Conservation (phyloP, 1,140 invertebrate genomes). For the Adelges cooleyi region DNA sequence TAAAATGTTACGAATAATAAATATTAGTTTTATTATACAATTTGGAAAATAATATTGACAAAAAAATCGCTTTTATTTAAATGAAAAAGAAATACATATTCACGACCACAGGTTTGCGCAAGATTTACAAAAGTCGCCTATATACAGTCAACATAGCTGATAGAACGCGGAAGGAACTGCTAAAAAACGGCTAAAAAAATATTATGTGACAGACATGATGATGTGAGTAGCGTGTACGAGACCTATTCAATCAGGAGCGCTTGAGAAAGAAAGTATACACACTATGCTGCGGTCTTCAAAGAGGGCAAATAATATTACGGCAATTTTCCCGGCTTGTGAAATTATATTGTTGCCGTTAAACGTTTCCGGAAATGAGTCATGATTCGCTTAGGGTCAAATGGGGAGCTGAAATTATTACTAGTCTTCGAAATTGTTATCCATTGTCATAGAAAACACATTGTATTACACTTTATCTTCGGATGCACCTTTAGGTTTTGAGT, state of each 20-base stretch:
- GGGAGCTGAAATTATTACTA: neutral
- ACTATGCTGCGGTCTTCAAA: slow-evolving; percentile 13
- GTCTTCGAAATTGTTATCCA: slow-evolving; percentile 1
- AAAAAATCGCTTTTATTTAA: too few species aligned
- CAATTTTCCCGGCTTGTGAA: neutral
- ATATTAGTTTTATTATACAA: too few species aligned
- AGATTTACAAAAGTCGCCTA: too few species aligned
- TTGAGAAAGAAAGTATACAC: neutral
- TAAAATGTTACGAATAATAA: too few species aligned
- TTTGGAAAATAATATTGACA: too few species aligned
- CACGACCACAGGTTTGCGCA: too few species aligned
- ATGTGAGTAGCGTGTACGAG: neutral
- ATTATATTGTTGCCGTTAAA: neutral
- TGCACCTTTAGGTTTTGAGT: too few species aligned
- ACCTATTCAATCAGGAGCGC: slow-evolving; percentile 8
- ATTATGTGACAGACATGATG: slow-evolving; percentile 13
- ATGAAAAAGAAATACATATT: too few species aligned
- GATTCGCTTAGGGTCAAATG: neutral
- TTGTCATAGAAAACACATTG: neutral
- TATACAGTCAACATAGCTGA: too few species aligned
- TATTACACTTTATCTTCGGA: too few species aligned
- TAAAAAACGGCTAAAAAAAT: too few species aligned
- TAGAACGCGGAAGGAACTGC: too few species aligned
- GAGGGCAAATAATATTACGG: slow-evolving; percentile 3
- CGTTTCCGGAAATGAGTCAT: slow-evolving; percentile 9